These are phyloP conservation scores for Sebastes elongatus DNA, from an alignment of 2,797 vertebrate genomes.

Conservation along the genomic window DNA sequence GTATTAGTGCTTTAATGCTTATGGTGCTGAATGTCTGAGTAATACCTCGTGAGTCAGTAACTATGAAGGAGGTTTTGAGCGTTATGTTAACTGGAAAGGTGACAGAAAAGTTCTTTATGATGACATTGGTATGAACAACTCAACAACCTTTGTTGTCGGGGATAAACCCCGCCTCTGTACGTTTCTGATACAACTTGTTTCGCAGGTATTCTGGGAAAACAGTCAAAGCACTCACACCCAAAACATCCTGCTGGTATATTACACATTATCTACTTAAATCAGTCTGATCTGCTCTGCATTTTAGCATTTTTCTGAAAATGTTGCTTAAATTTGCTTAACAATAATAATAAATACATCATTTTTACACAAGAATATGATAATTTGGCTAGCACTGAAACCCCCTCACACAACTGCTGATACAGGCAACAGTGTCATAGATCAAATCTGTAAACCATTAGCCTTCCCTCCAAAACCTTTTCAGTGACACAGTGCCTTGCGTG, in stretches of 20 bases:
- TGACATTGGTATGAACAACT: constrained; percentile 20
- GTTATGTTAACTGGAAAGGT: not conserved
- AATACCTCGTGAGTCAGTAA: constrained; percentile 4
- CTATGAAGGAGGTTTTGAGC: not conserved
- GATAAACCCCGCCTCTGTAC: constrained; percentile 36
- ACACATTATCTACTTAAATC: not conserved
- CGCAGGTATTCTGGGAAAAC: constrained; percentile 48
- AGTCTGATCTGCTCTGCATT: not conserved
- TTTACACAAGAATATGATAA: not conserved
- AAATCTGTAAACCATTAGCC: not conserved
- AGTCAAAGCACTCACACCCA: not conserved
- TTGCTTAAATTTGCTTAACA: not conserved
- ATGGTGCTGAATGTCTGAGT: not conserved
- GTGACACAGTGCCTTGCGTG: not conserved
- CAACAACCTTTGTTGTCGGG: constrained; percentile 16
- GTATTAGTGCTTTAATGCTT: not conserved
- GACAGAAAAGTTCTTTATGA: not conserved
- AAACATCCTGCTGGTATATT: not conserved
- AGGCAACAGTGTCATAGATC: not conserved
- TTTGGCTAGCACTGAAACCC: not conserved
- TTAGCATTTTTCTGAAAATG: not conserved
- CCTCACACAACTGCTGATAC: not conserved
- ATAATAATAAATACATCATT: not conserved
- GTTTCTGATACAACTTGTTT: constrained; percentile 57
- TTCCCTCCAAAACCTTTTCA: not conserved